Conservation (phyloP, 2,888 invertebrate species). For the Rotaria magnacalcarata region DNA sequence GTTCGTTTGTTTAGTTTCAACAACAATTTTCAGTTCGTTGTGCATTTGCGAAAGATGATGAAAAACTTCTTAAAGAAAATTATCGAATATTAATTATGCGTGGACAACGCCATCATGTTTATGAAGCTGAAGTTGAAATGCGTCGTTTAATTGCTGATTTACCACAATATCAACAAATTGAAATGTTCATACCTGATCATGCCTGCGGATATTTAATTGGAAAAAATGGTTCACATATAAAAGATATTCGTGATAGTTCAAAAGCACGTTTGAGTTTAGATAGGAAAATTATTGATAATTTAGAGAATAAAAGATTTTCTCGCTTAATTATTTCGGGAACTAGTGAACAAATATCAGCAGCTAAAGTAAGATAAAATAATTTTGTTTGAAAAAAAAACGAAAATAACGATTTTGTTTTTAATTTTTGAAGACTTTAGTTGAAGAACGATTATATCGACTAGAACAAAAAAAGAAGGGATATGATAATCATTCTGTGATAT, state of each 20-base stretch:
- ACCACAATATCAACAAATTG: constrained; percentile 26
- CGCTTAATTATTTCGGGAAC: neutral
- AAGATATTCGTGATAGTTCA: neutral
- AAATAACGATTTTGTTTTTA: neutral
- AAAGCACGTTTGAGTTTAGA: neutral
- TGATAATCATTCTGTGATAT: neutral
- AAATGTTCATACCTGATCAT: constrained; percentile 23
- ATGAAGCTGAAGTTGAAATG: constrained; percentile 33
- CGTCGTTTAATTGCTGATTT: constrained; percentile 30
- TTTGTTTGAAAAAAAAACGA: neutral
- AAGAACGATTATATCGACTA: neutral
- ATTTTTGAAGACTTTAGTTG: neutral
- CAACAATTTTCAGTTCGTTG: constrained; percentile 27
- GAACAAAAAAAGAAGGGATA: neutral
- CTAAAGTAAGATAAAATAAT: neutral
- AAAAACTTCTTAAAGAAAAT: neutral
- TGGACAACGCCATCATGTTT: neutral
- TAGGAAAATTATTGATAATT: constrained; percentile 23
- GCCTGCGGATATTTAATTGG: constrained; percentile 13
- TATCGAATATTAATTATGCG: constrained; percentile 18
- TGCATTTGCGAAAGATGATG: constrained; percentile 22
- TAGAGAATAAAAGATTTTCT: neutral
- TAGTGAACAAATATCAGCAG: constrained; percentile 4
- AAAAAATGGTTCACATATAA: neutral
- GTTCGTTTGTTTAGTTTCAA: neutral